Conservation (phyloP, 2,797 vertebrate genomes). For the Todus mexicanus region DNA sequence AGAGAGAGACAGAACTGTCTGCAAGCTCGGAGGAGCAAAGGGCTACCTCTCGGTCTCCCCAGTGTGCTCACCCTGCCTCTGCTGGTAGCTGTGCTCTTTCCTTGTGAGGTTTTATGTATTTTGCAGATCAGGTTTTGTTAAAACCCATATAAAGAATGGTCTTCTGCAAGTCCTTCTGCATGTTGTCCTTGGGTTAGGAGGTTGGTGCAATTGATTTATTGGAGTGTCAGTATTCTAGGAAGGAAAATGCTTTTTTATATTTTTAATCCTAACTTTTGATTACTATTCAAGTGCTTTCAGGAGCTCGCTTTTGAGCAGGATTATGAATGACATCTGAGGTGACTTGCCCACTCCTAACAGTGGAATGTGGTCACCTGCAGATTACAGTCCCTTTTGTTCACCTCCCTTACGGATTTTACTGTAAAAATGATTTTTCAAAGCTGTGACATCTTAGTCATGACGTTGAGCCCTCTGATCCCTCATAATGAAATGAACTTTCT, state of each 20-base stretch:
- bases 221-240: conserved; percentile 27
- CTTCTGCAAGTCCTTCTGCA: background rate
- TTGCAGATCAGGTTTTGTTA: conserved; percentile 10
- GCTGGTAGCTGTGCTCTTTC: background rate
- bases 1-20: background rate
- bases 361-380: background rate
- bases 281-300: background rate
- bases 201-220: conserved; percentile 18
- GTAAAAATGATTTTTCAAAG: background rate
- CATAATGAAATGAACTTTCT: background rate
- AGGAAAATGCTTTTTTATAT: background rate
- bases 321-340: background rate
- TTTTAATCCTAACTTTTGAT: conserved; percentile 15
- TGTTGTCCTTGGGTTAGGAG: background rate
- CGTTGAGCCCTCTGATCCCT: background rate
- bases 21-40: background rate
- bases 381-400: background rate
- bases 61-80: background rate
- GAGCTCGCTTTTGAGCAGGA: background rate
- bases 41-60: background rate
- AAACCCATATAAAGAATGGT: conserved; percentile 1
- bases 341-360: background rate
- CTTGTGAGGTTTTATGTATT: background rate
- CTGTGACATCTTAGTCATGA: background rate
- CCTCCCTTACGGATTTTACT: background rate